These are phyloP conservation scores for Acipenser oxyrinchus DNA, from an alignment of 2,797 vertebrate species.

Conservation along the genomic window DNA sequence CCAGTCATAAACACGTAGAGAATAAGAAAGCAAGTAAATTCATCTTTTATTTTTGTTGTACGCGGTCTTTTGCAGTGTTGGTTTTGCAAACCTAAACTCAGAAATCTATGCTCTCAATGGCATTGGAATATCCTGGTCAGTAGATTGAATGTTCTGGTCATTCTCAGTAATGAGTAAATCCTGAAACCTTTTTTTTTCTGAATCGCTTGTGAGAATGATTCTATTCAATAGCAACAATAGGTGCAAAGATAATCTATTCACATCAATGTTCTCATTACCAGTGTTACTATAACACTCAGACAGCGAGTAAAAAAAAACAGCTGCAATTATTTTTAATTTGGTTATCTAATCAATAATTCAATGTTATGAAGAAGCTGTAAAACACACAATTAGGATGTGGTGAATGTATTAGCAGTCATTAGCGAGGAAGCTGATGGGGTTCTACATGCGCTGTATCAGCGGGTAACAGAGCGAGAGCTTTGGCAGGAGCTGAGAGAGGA, in stretches of 20 bases:
- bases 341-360: conserved; percentile 9
- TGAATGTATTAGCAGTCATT: conserved; percentile 7
- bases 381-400: conserved; percentile 6
- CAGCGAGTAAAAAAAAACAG: background rate
- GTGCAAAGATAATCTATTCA: background rate
- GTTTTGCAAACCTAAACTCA: too few relatives aligned
- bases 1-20: too few relatives aligned
- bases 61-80: too few relatives aligned
- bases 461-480: background rate
- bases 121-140: too few relatives aligned
- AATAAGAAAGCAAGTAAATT: too few relatives aligned
- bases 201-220: too few relatives aligned
- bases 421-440: background rate
- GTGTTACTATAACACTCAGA: background rate
- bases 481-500: background rate
- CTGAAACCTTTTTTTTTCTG: too few relatives aligned
- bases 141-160: too few relatives aligned
- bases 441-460: conserved; percentile 1
- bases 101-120: too few relatives aligned
- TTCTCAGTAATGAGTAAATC: too few relatives aligned
- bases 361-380: background rate
- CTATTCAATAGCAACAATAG: too few relatives aligned
- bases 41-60: too few relatives aligned
- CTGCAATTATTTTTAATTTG: conserved; percentile 4
- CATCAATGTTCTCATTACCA: background rate